Percentiles rank a stretch among this genome's conserved stretches.
phyloP scores from a whole-genome alignment of 2,113 vertebrate species.

The Nesospiza acunhae region DNA sequence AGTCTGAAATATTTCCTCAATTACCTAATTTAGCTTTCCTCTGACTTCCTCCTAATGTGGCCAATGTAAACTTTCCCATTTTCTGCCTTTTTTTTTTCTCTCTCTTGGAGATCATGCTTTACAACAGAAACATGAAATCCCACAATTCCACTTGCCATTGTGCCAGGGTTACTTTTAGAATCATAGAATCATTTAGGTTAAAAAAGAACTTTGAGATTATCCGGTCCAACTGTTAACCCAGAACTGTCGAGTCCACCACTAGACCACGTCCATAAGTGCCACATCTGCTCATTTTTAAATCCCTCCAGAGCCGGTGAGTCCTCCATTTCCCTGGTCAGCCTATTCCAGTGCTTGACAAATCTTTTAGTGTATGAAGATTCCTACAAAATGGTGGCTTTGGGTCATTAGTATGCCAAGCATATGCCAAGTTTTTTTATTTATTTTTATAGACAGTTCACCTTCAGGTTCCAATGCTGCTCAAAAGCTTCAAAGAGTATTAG shows the following conservation, averaged over 20 bases:
- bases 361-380: not conserved
- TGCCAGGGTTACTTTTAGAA: not conserved
- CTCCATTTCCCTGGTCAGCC: not conserved
- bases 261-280: not conserved
- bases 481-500: slow-evolving; percentile 25
- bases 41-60: not conserved
- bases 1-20: slow-evolving; percentile 32
- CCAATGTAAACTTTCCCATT: slow-evolving; percentile 18
- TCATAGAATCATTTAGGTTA: not conserved
- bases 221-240: not conserved
- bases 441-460: slow-evolving; percentile 19
- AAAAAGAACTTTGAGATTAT: not conserved
- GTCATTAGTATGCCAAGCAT: not conserved
- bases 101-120: not conserved
- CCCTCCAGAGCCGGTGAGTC: not conserved
- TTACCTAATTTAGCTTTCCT: slow-evolving; percentile 34
- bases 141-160: not conserved
- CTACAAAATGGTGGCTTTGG: not conserved
- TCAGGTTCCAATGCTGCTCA: not conserved
- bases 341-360: not conserved
- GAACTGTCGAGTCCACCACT: not conserved
- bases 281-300: not conserved
- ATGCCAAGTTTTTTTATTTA: not conserved
- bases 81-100: not conserved
- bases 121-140: slow-evolving; percentile 10